Evolutionary conservation across 92 coral and sea anemone genomes (phyloP), one percentile per base, ranked within the genome.

Genomic region (Epizoanthus rinbou): DNA sequence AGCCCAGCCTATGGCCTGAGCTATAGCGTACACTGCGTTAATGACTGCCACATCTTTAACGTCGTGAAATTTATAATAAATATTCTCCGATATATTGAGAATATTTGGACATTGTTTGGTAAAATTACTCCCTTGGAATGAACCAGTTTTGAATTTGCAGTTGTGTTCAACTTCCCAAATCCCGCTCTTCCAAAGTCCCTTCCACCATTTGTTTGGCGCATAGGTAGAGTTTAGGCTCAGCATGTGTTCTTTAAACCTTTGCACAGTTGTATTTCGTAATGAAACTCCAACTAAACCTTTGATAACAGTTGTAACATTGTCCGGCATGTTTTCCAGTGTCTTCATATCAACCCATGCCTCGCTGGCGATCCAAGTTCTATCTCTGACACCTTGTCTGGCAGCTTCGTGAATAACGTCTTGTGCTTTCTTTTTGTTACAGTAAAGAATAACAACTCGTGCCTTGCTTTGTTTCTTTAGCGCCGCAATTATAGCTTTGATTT

Each of bases 11-110:
- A 95, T 71, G 22, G 96, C 98, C 87, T 93, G 94, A 60, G 98
- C 98, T n/a, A 95, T 85, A 10, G 98, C 98, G 57, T 88, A 95
- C 31, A 95, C 96, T 21, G 97, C 98, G 80, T 93, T 89, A 18
- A 95, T 90, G 19, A 95, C 98, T 18, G 82, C 84, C 6, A 89
- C 87, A 13, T 94, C 86, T 74, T 88, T 87, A 24, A 90, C 88
- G 35, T 88, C 91, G 53, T 87, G 84, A 80, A 93, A 73, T 9
- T 76, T 64, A 25, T 57, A 13, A 50, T 86, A 91, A 17, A 86
- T 39, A 21, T 75, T 83, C 76, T 84, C 89, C 2, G 87, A 70
- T 47, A 93, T 80, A 53, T 70, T 63, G 3, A 85, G 79, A 37
- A 82, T 16, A 28, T 87, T 65, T 3, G 90, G 68, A 50, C 97